Base-by-base conservation (phyloP, 1,140 invertebrate species). In the Panagrolaimus sp. region DNA sequence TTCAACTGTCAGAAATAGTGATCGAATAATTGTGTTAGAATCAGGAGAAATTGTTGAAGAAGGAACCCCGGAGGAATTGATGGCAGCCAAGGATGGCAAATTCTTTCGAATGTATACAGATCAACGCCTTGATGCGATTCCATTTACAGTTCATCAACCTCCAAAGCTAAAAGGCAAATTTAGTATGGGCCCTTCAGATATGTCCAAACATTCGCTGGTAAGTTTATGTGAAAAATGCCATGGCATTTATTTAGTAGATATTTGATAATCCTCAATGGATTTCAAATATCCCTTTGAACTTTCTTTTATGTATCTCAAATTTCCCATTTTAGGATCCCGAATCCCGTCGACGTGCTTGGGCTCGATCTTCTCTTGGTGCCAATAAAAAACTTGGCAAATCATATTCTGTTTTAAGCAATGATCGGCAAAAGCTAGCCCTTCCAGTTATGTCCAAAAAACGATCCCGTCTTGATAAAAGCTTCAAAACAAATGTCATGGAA, bases 1-100 rank as follows among this genome's bases (percentile, higher is more conserved):
- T 7, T 86, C 86, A 3, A 88, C 88, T 0, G 87, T 88, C 8
- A 84, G 83, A 70, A 85, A 85, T 62, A 87, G 88, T n/a, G 84
- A 88, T 76, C 81, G 85, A 70, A 88, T 88, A 43, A 85, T 86
- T 48, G 87, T 88, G 1, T 71, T 88, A 5, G 82, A 85, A 62
- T 72, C 84, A 4, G 87, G 87, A 32, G 67, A 80, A 70, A 84
- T 88, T 44, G 81, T 84, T 0, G 87, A 88, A 78, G 75, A 84
- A 62, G 87, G 87, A 24, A 81, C 79, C 8, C 87, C 87, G 67
- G 81, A 84, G 12, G 78, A 87, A 68, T 76, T 88, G 1, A 81
- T 85, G 74, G 68, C 67, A 15, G 77, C 80, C 63, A 43, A 82
- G 80, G 68, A 68, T 74, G 67, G 77, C 1, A 75, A 81, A 7